Conservation (phyloP, 2,113 vertebrate species). For the Electrona antarctica region DNA sequence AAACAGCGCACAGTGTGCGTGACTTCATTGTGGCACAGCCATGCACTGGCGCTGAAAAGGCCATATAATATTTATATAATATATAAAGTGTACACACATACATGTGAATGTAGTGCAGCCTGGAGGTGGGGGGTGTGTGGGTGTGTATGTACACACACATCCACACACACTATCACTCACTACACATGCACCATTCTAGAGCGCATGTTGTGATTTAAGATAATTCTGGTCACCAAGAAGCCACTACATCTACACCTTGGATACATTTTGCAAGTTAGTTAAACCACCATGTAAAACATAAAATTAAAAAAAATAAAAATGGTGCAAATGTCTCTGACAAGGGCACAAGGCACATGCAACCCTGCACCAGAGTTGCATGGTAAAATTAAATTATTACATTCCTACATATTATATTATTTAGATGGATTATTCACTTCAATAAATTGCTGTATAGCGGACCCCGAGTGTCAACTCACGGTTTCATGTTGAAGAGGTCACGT, state of each 20-base stretch:
- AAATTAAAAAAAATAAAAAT: conserved; percentile 29
- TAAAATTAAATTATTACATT: background rate
- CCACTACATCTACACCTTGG: too few species aligned
- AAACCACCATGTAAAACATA: background rate
- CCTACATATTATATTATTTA: too few species aligned
- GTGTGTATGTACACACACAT: background rate
- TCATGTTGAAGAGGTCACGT: conserved; percentile 94
- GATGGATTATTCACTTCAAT: too few species aligned
- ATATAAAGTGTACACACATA: conserved; percentile 22
- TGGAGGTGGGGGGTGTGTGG: background rate
- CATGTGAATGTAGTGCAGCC: conserved; percentile 49
- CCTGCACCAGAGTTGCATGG: background rate
- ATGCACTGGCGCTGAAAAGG: conserved; percentile 53
- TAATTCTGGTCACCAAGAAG: too few species aligned
- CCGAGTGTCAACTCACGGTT: conserved; percentile 85
- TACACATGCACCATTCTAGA: conserved; percentile 50
- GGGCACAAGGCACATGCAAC: conserved; percentile 38
- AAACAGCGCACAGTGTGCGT: conserved; percentile 7
- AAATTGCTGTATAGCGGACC: background rate
- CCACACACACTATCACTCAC: background rate
- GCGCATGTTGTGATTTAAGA: background rate
- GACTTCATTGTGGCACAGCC: conserved; percentile 26
- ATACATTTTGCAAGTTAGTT: too few species aligned
- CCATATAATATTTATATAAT: background rate
- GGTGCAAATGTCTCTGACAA: conserved; percentile 44